A percentile compares a stretch with the other conserved stretches of the same genome.
phyloP scores from a whole-genome alignment of 1,140 invertebrate genomes.

The Muscidifurax raptorellus region DNA sequence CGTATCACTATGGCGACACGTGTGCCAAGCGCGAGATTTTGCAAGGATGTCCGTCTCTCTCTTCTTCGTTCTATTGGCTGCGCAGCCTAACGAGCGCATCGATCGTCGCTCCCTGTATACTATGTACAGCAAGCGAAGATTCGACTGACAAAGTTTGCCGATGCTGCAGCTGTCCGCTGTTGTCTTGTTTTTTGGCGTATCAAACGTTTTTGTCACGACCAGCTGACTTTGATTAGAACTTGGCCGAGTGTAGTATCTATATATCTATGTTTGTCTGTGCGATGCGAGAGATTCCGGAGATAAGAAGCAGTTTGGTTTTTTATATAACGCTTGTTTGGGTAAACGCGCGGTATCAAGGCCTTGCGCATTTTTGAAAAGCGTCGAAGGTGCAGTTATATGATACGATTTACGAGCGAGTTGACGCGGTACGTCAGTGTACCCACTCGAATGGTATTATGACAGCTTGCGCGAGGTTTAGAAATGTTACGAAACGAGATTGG shows the following conservation, averaged over 20 bases:
- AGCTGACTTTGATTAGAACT: too few species aligned
- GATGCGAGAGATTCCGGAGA: too few species aligned
- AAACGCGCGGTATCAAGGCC: background rate
- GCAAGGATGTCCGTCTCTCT: slow-evolving; percentile 17
- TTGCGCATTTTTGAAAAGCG: background rate
- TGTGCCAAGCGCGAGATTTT: slow-evolving; percentile 33
- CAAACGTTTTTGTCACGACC: background rate
- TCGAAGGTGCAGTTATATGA: background rate
- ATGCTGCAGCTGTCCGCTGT: background rate
- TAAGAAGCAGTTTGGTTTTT: too few species aligned
- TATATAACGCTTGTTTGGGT: too few species aligned
- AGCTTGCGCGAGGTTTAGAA: too few species aligned
- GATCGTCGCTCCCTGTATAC: background rate
- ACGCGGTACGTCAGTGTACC: too few species aligned
- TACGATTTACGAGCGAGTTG: background rate
- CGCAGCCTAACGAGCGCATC: slow-evolving; percentile 36
- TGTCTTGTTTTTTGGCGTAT: background rate
- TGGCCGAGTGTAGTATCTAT: too few species aligned
- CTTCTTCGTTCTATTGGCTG: slow-evolving; percentile 26
- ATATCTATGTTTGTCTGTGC: too few species aligned
- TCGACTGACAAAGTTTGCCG: background rate
- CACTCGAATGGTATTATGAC: too few species aligned
- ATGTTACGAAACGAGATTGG: too few species aligned
- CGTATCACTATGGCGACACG: background rate
- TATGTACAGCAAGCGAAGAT: too few species aligned